Base-by-base conservation (phyloP, 2,888 invertebrate species). In the Apamea crenata region DNA sequence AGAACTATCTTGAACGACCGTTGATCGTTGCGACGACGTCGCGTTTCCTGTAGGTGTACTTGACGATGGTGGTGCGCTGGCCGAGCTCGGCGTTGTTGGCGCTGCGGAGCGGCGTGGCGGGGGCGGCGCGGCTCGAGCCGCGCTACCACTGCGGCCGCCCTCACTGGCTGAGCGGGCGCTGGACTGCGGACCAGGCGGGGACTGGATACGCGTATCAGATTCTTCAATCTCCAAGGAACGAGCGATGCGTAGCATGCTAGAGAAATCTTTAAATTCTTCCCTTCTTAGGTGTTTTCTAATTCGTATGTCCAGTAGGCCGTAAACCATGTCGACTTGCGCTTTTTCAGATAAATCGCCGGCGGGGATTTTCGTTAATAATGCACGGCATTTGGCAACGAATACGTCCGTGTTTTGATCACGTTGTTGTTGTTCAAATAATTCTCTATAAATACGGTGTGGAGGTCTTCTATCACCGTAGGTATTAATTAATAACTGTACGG, bases 391-490 rank as follows among this genome's bases (percentile, higher is more conserved):
- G 1, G 56, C 56, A 25, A 56, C 56, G 10, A 56, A 56, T 21
- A 25, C 71, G 56, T 59, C 59, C 25, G 71, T 71, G 25, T 71
- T 59, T 71, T 36, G 56, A 25, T 56, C 25, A 0, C 56, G 25
- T 56, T 56, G 56, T 56, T 25, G 25, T 56, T 56, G 56, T n/a
- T n/a, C 14, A 7, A 71, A 71, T n/a, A 71, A 40, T 59, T 71
- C 71, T 16, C 14, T 36, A 8, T 71, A 71, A 0, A 71, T 71
- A 3, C 56, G 71, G 16, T 71, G 71, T 3, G 71, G 71, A 0
- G 71, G 71, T 56, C 59, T 32, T 40, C 59, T 71, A n/a, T 71
- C 71, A 56, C 70, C 70, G 70, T 70, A 70, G n/a, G 70, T 70
- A 21, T 56, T 56, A 1, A n/a, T 21, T 25, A 59, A 59, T 18